These are phyloP conservation scores for Hiodon alosoides DNA, from an alignment of 2,113 vertebrate species.

Conservation along the genomic window DNA sequence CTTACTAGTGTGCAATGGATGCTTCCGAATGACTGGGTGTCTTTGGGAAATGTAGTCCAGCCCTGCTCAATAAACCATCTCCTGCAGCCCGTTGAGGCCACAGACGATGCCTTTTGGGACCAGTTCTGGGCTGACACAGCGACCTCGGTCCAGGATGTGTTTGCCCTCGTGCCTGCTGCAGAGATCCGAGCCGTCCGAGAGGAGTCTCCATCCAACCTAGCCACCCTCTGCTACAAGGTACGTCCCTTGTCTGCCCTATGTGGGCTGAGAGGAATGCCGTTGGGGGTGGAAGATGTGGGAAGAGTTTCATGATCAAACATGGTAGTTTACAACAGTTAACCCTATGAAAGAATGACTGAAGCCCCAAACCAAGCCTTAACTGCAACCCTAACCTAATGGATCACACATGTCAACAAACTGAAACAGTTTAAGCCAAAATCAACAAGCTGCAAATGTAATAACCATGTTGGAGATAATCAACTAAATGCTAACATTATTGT, in stretches of 20 bases:
- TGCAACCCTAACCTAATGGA: too few relatives aligned
- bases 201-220: constrained; percentile 94
- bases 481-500: too few relatives aligned
- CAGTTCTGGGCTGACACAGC: constrained; percentile 96
- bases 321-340: not conserved
- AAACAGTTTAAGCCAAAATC: too few relatives aligned
- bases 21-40: not conserved
- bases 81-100: constrained; percentile 89
- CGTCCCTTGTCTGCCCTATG: not conserved
- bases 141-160: constrained; percentile 95
- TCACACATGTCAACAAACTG: too few relatives aligned
- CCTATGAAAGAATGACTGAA: too few relatives aligned
- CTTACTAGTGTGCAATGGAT: too few relatives aligned
- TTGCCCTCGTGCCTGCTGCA: constrained; percentile 90
- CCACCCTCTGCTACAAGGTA: constrained; percentile 97
- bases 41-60: not conserved
- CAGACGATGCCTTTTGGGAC: constrained; percentile 96
- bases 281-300: not conserved
- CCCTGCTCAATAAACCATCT: constrained; percentile 24
- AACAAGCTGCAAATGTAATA: too few relatives aligned
- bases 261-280: not conserved
- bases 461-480: too few relatives aligned
- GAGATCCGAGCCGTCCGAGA: constrained; percentile 95
- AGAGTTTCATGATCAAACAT: not conserved
- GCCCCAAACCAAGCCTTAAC: too few relatives aligned